Conservation (phyloP, 2,113 vertebrate species). For the Hiodon tergisus region DNA sequence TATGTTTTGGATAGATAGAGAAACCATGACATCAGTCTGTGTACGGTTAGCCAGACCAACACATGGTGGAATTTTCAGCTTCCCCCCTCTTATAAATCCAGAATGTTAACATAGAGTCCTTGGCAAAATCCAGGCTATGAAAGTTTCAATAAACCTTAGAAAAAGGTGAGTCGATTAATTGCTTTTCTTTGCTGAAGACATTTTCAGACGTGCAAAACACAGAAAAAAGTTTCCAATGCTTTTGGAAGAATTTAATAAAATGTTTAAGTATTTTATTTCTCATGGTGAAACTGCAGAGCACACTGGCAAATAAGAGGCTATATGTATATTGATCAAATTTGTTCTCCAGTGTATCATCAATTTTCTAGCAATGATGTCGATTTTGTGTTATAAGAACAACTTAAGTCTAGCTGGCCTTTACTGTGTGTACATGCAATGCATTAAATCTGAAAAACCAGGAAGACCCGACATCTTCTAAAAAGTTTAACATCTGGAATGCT, state of each 20-base stretch:
- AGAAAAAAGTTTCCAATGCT: not conserved
- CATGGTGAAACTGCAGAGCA: conserved; percentile 45
- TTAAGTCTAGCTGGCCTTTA: not conserved
- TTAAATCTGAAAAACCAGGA: not conserved
- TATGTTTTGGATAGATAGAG: conserved; percentile 33
- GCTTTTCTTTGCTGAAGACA: not conserved
- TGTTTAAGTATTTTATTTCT: conserved; percentile 22
- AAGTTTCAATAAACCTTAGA: conserved; percentile 8
- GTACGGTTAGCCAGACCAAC: conserved; percentile 41
- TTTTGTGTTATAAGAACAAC: not conserved
- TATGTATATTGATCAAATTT: not conserved
- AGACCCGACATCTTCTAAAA: not conserved
- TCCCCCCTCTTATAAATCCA: conserved; percentile 18
- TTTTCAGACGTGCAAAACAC: not conserved
- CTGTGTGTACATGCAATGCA: not conserved
- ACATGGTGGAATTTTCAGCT: conserved; percentile 30
- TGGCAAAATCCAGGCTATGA: conserved; percentile 19
- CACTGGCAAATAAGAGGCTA: not conserved
- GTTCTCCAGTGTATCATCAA: not conserved
- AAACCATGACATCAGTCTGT: conserved; percentile 50
- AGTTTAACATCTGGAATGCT: not conserved
- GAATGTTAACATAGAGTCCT: conserved; percentile 34
- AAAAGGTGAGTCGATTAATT: not conserved
- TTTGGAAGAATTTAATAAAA: conserved; percentile 18
- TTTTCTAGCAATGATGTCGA: not conserved